Percentiles rank a stretch among this genome's conserved stretches.
These are phyloP conservation scores for Physella acuta DNA, from an alignment of 1,140 invertebrate genomes.

Conservation along the genomic window DNA sequence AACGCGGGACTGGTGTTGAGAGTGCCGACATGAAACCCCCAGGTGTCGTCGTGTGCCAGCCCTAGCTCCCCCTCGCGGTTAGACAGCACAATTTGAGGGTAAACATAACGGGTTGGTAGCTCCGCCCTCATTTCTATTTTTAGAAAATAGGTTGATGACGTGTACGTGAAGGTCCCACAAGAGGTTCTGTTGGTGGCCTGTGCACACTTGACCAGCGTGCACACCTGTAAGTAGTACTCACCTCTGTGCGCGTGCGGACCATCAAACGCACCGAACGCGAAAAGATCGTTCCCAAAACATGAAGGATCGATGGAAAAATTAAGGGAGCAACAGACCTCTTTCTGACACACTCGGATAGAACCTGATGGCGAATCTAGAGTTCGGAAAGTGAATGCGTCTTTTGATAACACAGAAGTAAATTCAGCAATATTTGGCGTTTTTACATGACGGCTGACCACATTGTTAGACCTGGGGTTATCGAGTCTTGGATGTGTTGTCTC, in stretches of 20 bases:
- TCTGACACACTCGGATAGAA: neutral
- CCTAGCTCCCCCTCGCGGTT: neutral
- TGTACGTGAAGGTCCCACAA: neutral
- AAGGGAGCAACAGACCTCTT: conserved; percentile 12
- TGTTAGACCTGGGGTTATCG: neutral
- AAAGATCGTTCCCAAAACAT: neutral
- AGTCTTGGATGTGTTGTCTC: neutral
- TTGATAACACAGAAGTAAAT: neutral
- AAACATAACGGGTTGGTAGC: neutral
- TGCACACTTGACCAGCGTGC: neutral
- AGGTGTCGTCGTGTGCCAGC: neutral
- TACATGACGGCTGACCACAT: neutral
- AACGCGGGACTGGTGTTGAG: no score
- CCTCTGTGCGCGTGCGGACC: neutral
- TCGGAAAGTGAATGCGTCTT: conserved; percentile 2
- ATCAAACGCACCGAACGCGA: conserved; percentile 13
- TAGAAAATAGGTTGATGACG: neutral
- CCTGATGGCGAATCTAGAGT: neutral
- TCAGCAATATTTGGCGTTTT: neutral
- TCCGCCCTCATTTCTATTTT: neutral
- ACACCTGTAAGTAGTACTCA: conserved; percentile 18
- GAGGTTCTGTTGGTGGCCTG: neutral
- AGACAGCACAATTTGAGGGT: neutral
- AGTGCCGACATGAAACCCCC: neutral
- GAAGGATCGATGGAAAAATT: neutral